phyloP scores from a whole-genome alignment of 2,113 vertebrate genomes.

The Solea solea region DNA sequence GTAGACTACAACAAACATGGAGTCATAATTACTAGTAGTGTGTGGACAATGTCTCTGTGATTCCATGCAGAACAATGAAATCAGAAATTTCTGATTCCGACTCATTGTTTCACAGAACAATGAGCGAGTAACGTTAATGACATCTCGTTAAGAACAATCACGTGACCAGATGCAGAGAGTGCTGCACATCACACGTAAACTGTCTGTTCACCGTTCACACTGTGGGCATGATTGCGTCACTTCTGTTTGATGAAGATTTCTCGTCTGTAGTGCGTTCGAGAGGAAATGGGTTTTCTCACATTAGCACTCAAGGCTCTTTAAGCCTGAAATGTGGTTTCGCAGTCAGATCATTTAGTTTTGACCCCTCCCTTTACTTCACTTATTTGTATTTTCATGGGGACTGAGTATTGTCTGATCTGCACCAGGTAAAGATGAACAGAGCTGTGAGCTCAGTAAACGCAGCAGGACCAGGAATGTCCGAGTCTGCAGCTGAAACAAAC shows the following conservation, averaged over 20 bases:
- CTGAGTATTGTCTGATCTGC: neutral
- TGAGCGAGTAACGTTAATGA: too few species aligned
- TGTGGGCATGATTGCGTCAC: neutral
- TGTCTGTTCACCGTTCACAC: neutral
- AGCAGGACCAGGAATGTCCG: neutral
- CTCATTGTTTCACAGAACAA: too few species aligned
- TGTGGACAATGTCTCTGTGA: too few species aligned
- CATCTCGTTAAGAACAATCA: too few species aligned
- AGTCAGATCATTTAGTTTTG: neutral
- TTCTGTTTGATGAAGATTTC: neutral
- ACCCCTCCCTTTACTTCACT: neutral
- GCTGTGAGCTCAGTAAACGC: neutral
- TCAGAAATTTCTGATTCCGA: too few species aligned
- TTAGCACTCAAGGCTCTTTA: accelerated
- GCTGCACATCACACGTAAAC: too few species aligned
- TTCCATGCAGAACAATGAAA: too few species aligned
- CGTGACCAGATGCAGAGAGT: too few species aligned
- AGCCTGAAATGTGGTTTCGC: neutral
- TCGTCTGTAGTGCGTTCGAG: neutral
- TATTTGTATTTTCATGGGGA: neutral
- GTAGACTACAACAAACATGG: too few species aligned
- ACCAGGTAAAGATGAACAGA: neutral
- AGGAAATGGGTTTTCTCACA: constrained; percentile 34
- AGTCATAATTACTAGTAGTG: too few species aligned
- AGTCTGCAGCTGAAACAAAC: neutral